Base-by-base conservation (phyloP, 2,113 vertebrate species). In the Corythornis vintsioides region DNA sequence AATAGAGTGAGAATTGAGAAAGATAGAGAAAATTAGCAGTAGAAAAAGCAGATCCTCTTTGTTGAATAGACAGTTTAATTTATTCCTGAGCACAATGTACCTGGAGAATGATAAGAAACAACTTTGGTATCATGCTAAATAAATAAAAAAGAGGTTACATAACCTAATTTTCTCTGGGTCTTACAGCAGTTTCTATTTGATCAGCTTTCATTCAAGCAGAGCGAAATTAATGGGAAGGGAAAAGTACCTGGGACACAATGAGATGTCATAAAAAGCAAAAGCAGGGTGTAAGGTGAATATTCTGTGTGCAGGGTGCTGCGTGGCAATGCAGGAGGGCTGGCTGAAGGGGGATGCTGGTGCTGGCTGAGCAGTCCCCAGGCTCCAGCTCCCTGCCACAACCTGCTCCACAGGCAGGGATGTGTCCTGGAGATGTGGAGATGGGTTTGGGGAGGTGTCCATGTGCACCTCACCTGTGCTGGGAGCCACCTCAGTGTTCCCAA, bases 71-170 rank as follows among this genome's bases (percentile, higher is more conserved):
- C 59, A 89, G 77, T 94, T 94, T 90, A 95, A 95, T 96, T 95
- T 96, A 90, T 95, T 96, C 76, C 74, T 40, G n/a, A 86, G 72
- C 73, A 88, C 73, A 94, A 77, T 83, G 79, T 94, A 97, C 76
- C 85, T 96, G 91, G 88, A 85, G 55, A 94, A 76, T 42, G 87
- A 95, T 92, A 97, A 96, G 93, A 95, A 95, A 84, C 86, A 93
- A 89, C 67, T 94, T 91, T 86, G 64, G 89, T 96, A 93, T 70
- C 43, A 81, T 24, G 53, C 67, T 93, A 92, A 93, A 94, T 93
- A 96, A 95, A 96, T 79, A 95, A 96, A 95, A 92, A 96, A 89
- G 15, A 75, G 40, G 45, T 96, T 91, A 86, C 13, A 56, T 92
- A 96, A 94, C 86, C 70, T 67, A 84, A 84, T 96, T 91, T 94